Base-by-base conservation (phyloP, 1,140 invertebrate genomes). In the Akabosia matsudoensis region DNA sequence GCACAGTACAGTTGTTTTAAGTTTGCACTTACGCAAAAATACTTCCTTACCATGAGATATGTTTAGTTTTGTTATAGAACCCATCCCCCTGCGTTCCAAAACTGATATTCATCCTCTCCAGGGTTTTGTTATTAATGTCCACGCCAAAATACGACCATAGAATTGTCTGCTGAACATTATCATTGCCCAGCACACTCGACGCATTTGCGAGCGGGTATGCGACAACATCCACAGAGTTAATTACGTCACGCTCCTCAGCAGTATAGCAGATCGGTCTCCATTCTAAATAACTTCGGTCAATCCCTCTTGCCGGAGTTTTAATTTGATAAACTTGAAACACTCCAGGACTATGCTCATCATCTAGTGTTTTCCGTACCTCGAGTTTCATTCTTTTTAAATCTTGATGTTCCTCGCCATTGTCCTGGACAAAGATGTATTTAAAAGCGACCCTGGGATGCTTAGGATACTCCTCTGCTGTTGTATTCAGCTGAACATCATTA, bases 191-290 rank as follows among this genome's bases (percentile, higher is more conserved):
- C 2, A 73, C 37, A 10, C 0, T 33, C 24, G 67, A 26, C 1
- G 52, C 24, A 54, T 28, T 1, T 31, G 72, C 51, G 0, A 80
- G 24, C 10, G 22, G 26, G 64, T 81, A 81, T 7, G 74, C 37
- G 0, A 22, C 13, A 14, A 79, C 78, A 74, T 81, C 80, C 4
- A 81, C 56, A 1, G 80, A 79, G 64, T 81, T 73, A 1, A 73
- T 51, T 1, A 81, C 76, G 30, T 79, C 77, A 30, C 80, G 24
- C 18, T 70, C 31, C 1, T 73, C 34, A 1, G 33, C 67, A 14
- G 76, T 79, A 56, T 81, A 81, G 33, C 78, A 73, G 26, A 81
- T 78, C 7, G 80, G 77, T 75, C 76, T 79, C 80, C 80, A 81
- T 73, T 81, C 61, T 0, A 81, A 1, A 74, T 73, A 81, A 34